A percentile compares a stretch with the other conserved stretches of the same genome.
These are phyloP conservation scores for Colostygia pectinataria DNA, from an alignment of 2,888 invertebrate species.

Conservation along the genomic window DNA sequence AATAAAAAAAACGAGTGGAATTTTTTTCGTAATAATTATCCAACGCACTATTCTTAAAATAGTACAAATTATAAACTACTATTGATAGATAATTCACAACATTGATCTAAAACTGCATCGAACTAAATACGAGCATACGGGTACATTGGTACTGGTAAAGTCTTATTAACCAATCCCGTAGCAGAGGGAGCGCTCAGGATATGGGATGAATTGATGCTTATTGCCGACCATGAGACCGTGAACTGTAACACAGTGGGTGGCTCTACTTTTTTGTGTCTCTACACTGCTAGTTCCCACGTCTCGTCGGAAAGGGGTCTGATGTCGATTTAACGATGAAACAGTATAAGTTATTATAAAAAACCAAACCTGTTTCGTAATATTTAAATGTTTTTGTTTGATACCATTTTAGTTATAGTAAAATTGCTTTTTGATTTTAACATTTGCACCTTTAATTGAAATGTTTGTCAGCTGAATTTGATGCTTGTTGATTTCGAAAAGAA, in stretches of 20 bases:
- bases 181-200: conserved; percentile 63
- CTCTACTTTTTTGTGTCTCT: conserved; percentile 10
- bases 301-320: conserved; percentile 2
- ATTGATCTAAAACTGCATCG: conserved; percentile 24
- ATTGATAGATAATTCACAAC: conserved; percentile 6
- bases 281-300: conserved; percentile 14
- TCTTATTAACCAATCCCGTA: conserved; percentile 54
- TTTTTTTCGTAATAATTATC: too few relatives aligned
- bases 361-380: too few relatives aligned
- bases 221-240: conserved; percentile 52
- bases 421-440: too few relatives aligned
- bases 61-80: not conserved
- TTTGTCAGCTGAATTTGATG: not conserved
- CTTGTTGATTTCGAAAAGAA: not conserved
- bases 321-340: not conserved
- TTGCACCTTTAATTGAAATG: too few relatives aligned
- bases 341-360: too few relatives aligned
- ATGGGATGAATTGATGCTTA: conserved; percentile 77
- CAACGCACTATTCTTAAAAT: not conserved
- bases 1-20: too few relatives aligned
- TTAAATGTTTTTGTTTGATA: too few relatives aligned
- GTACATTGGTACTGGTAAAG: conserved; percentile 39
- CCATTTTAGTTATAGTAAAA: too few relatives aligned
- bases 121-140: conserved; percentile 42
- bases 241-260: conserved; percentile 33